phyloP scores from a whole-genome alignment of 2,113 vertebrate genomes.

The Nicator chloris region DNA sequence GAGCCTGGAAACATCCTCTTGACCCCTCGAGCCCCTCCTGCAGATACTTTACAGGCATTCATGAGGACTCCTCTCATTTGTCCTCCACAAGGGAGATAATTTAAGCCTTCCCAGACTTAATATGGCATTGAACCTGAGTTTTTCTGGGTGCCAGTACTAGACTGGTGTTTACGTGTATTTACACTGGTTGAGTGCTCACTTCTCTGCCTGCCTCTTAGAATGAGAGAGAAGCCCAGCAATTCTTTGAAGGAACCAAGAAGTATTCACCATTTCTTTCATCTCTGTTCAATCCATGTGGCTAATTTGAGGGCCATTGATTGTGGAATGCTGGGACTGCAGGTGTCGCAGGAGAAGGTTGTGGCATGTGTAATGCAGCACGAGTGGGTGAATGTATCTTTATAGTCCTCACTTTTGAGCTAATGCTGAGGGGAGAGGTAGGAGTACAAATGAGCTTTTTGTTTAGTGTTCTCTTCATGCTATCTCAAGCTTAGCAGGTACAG shows the following conservation, averaged over 20 bases:
- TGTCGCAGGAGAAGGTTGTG: not conserved
- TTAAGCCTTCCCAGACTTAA: not conserved
- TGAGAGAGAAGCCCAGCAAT: not conserved
- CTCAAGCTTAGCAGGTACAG: not conserved
- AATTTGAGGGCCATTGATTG: not conserved
- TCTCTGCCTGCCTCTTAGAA: not conserved
- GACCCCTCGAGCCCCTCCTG: rapidly evolving
- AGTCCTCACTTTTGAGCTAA: not conserved
- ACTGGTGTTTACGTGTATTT: not conserved
- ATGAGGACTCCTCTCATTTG: not conserved
- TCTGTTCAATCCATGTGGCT: not conserved
- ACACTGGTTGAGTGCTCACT: not conserved
- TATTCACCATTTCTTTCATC: not conserved
- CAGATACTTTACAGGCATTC: not conserved
- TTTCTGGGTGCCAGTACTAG: not conserved
- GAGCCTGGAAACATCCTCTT: not conserved
- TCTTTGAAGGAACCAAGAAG: not conserved
- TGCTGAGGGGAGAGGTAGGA: not conserved
- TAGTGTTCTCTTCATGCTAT: not conserved
- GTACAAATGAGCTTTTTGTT: not conserved
- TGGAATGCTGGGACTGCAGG: not conserved
- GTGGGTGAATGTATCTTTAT: not conserved
- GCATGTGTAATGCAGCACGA: not conserved
- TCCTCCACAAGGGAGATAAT: not conserved
- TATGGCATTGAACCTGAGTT: not conserved